Evolutionary conservation across 2,888 invertebrate species (phyloP).

Genomic region (Tachina lurida): DNA sequence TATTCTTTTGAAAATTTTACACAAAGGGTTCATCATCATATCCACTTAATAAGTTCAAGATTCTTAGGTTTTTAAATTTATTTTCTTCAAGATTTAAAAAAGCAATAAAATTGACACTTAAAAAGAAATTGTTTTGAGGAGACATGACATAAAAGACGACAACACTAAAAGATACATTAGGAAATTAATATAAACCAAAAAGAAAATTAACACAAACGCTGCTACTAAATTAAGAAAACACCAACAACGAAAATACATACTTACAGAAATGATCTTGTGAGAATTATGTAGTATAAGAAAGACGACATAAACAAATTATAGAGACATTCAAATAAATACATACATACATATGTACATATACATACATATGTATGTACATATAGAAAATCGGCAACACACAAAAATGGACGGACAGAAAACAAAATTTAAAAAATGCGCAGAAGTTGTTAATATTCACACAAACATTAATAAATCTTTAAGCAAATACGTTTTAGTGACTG

Average conservation of each 20-base stretch:
- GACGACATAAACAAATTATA: slow-evolving; percentile 46
- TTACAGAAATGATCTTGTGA: slow-evolving; percentile 50
- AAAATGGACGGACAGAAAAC: slow-evolving; percentile 18
- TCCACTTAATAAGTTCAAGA: no score
- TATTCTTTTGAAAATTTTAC: no score
- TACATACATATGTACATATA: neutral
- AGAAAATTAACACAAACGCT: slow-evolving; percentile 11
- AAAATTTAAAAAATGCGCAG: slow-evolving; percentile 68
- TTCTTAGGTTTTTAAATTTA: neutral
- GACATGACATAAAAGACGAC: slow-evolving; percentile 38
- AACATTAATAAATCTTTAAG: slow-evolving; percentile 3
- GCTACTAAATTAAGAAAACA: slow-evolving; percentile 51
- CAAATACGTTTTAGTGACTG: slow-evolving; percentile 11
- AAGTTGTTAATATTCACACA: slow-evolving; percentile 63
- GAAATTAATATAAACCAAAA: slow-evolving; percentile 6
- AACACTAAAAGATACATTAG: slow-evolving; percentile 16
- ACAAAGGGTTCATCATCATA: no score
- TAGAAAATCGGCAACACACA: slow-evolving; percentile 11
- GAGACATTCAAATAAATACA: slow-evolving; percentile 12
- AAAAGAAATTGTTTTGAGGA: slow-evolving; percentile 25
- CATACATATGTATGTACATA: no score
- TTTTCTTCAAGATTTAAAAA: neutral
- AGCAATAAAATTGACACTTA: slow-evolving; percentile 28
- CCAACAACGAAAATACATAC: slow-evolving; percentile 33
- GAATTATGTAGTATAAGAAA: slow-evolving; percentile 18